Evolutionary conservation across 2,797 vertebrate species (phyloP).

Genomic region (Allobates femoralis): DNA sequence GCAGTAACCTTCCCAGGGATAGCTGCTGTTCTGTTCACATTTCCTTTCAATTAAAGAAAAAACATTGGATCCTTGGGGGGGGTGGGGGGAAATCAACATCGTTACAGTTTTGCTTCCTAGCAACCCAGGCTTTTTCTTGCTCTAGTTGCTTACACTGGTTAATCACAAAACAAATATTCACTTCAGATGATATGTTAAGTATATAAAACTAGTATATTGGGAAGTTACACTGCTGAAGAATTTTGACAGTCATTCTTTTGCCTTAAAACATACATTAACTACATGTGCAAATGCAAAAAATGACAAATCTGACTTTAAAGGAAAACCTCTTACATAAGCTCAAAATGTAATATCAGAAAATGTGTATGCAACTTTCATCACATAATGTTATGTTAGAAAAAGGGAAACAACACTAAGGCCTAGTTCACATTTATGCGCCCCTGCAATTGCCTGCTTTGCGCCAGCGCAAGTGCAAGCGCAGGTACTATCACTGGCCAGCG

Average conservation of each 20-base stretch:
- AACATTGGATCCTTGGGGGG: neutral
- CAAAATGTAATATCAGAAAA: no score
- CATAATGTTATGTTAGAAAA: no score
- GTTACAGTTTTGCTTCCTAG: neutral
- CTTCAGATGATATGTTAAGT: neutral
- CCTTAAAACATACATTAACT: neutral
- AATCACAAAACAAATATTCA: neutral
- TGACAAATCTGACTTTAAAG: neutral
- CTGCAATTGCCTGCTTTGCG: no score
- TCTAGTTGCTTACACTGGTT: neutral
- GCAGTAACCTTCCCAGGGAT: neutral
- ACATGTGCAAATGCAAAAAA: neutral
- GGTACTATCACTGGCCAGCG: no score
- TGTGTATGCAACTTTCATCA: no score
- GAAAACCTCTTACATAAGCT: no score
- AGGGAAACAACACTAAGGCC: no score
- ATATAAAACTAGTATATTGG: neutral
- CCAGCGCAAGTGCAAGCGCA: no score
- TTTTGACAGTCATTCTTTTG: neutral
- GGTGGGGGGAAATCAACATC: neutral
- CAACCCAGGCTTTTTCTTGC: neutral
- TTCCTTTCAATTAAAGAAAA: neutral
- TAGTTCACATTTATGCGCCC: no score
- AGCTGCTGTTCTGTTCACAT: neutral
- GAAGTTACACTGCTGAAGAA: neutral